Conservation (phyloP, 2,888 invertebrate genomes). For the Sminthurides aquaticus region DNA sequence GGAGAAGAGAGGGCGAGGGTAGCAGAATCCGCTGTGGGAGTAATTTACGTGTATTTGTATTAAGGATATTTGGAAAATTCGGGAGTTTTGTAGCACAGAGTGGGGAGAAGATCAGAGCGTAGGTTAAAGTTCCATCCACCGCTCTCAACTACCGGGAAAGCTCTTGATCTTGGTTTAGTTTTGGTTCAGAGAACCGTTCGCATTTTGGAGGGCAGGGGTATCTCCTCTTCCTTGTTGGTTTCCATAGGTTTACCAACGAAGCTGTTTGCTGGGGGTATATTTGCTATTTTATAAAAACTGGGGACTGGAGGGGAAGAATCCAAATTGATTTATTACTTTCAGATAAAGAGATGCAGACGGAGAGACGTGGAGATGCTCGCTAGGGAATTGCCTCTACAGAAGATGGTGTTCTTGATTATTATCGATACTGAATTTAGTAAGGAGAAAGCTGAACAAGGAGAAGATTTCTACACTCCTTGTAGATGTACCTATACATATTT, state of each 20-base stretch:
- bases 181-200: neutral
- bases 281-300: neutral
- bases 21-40: neutral
- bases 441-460: neutral
- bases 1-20: neutral
- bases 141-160: neutral
- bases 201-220: neutral
- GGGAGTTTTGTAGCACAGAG: neutral
- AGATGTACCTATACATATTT: neutral
- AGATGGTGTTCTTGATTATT: constrained; percentile 11
- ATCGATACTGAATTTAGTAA: neutral
- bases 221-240: neutral
- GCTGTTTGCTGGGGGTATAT: neutral
- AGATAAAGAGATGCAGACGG: constrained; percentile 30
- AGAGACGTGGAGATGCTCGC: constrained; percentile 1
- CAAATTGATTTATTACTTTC: constrained; percentile 31
- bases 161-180: neutral
- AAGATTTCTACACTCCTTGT: neutral
- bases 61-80: neutral
- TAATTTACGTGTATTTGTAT: constrained; percentile 7
- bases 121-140: too few relatives aligned
- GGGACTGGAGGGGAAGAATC: constrained; percentile 7
- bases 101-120: neutral
- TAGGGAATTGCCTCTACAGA: constrained; percentile 8
- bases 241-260: neutral